Evolutionary conservation across 2,113 vertebrate genomes (phyloP).

Genomic region (Ictalurus punctatus): DNA sequence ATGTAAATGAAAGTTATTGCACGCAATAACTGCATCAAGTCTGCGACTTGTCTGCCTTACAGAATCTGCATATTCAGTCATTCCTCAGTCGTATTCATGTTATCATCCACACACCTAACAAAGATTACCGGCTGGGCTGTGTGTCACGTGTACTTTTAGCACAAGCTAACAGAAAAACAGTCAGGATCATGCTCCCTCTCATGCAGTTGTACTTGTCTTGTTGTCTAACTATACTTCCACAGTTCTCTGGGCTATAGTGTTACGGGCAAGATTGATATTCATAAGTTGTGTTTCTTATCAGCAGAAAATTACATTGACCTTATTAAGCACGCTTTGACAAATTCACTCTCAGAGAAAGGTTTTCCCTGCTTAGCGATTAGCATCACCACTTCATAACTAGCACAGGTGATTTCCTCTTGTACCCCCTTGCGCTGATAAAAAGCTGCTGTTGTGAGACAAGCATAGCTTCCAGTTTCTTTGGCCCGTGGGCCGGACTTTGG

Average conservation of each 20-base stretch:
- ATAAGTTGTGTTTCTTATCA: background rate
- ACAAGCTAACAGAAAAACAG: background rate
- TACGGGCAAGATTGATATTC: background rate
- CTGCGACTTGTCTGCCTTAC: background rate
- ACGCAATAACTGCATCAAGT: no score
- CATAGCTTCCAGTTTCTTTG: background rate
- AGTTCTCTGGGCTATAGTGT: background rate
- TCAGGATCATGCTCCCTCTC: background rate
- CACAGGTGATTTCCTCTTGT: background rate
- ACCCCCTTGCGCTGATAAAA: background rate
- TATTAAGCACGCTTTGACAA: background rate
- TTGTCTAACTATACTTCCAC: background rate
- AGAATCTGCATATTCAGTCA: background rate
- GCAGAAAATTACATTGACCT: background rate
- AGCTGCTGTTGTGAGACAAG: background rate
- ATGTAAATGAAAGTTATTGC: no score
- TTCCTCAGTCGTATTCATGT: background rate
- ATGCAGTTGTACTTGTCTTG: background rate
- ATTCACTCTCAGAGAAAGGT: background rate
- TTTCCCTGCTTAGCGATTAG: background rate
- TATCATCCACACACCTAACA: background rate
- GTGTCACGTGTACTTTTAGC: background rate
- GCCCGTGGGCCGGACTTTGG: background rate
- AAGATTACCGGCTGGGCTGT: background rate
- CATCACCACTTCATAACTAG: background rate